Conservation (phyloP, 23 tunicate genomes). For the Styela plicata region DNA sequence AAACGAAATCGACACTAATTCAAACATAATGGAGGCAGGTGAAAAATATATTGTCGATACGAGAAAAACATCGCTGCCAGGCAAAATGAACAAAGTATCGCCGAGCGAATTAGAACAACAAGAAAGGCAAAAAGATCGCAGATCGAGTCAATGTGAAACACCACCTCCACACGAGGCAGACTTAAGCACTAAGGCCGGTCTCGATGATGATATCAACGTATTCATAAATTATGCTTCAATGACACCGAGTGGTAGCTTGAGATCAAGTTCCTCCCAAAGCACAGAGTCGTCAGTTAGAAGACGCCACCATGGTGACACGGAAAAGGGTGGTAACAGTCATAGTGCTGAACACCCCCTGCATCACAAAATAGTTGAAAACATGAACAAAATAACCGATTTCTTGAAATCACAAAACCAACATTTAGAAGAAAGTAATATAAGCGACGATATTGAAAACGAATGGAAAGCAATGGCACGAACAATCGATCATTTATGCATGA, state of each 20-base stretch:
- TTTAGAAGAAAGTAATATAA: slow-evolving; percentile 26
- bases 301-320: not conserved
- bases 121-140: not conserved
- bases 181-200: not conserved
- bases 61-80: not conserved
- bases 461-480: slow-evolving; percentile 70
- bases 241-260: not conserved
- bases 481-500: slow-evolving; percentile 54
- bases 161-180: not conserved
- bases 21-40: not conserved
- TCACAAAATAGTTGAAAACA: slow-evolving; percentile 10
- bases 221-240: not conserved
- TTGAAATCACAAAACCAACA: slow-evolving; percentile 19
- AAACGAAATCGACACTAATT: not conserved
- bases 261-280: not conserved
- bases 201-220: not conserved
- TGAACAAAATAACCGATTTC: slow-evolving; percentile 25
- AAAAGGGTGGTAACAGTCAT: not conserved
- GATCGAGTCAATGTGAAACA: no score
- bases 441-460: slow-evolving; percentile 53
- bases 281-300: not conserved
- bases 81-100: not conserved
- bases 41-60: not conserved
- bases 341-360: not conserved
- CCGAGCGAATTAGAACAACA: no score